Base-by-base conservation (phyloP, 1,140 invertebrate genomes). In the Camponotus pennsylvanicus region DNA sequence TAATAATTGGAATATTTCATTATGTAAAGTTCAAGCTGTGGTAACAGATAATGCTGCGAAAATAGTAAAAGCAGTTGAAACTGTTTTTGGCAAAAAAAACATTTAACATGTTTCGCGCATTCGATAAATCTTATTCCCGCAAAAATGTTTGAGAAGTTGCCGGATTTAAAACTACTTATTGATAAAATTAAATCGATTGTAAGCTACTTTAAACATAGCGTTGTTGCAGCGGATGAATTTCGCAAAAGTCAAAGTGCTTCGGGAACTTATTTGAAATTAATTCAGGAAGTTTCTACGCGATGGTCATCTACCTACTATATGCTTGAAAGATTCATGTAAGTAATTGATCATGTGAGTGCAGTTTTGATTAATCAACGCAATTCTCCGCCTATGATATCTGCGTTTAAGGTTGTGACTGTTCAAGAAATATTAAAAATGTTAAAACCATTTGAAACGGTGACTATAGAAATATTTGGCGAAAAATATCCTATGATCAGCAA, bases 321-420 rank as follows among this genome's bases (percentile, higher is more conserved):
- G 40, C 21, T 70, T 49, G 13, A 70, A 70, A 49, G 42, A 70
- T 67, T 67, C 27, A 42, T 67, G 64, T 6, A 67, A 67, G 18
- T 67, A 67, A 67, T 67, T 21, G 37, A 42, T 67, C 37, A 67
- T 67, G 64, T 40, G 4, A 67, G 64, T 40, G n/a, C 64, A 67
- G 64, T 42, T 67, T 67, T 67, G 64, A 67, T 67, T 67, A 67
- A 67, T 67, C 64, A 67, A 5, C 64, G 64, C 64, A 67, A 67
- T 67, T 67, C 64, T 67, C 37, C 64, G n/a, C 21, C 27, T 6
- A 70, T 49, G 21, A 32, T 49, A 49, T 70, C 67, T 1, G 21
- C 21, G 6, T 32, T 70, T 70, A 21, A 70, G n/a, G 21, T 70
- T 49, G 67, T 21, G 18, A 70, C 18, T 67, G 18, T 9, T 67